Conservation (phyloP, 2,113 vertebrate genomes). For the Scartelaos histophorus region DNA sequence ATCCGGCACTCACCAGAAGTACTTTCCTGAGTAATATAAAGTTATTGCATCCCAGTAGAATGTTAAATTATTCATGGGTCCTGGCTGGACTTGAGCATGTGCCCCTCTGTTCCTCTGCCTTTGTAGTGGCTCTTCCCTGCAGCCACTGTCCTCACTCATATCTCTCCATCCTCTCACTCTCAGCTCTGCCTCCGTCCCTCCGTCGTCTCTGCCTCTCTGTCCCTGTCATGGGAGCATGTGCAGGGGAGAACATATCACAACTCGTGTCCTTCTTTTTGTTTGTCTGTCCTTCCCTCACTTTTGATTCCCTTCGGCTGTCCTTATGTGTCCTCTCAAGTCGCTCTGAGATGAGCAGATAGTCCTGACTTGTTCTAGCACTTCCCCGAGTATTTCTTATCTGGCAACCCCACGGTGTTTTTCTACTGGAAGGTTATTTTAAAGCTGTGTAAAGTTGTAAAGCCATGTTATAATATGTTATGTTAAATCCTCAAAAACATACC, state of each 20-base stretch:
- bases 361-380: neutral
- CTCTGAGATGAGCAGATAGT: neutral
- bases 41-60: neutral
- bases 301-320: constrained; percentile 20
- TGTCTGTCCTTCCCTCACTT: constrained; percentile 29
- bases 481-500: too few relatives aligned
- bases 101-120: constrained; percentile 22
- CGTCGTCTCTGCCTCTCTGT: constrained; percentile 11
- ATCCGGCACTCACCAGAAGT: neutral
- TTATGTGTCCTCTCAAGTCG: neutral
- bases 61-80: neutral
- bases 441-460: too few relatives aligned
- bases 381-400: neutral
- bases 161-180: constrained; percentile 10
- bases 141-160: constrained; percentile 30
- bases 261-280: constrained; percentile 25
- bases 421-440: neutral
- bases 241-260: constrained; percentile 21
- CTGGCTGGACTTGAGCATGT: neutral
- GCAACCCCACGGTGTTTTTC: neutral
- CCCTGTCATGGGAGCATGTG: constrained; percentile 22
- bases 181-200: constrained; percentile 11
- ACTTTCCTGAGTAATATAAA: neutral
- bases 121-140: constrained; percentile 40
- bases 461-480: too few relatives aligned